These are phyloP conservation scores for Heliornis fulica DNA, from an alignment of 2,113 vertebrate species.

Conservation along the genomic window DNA sequence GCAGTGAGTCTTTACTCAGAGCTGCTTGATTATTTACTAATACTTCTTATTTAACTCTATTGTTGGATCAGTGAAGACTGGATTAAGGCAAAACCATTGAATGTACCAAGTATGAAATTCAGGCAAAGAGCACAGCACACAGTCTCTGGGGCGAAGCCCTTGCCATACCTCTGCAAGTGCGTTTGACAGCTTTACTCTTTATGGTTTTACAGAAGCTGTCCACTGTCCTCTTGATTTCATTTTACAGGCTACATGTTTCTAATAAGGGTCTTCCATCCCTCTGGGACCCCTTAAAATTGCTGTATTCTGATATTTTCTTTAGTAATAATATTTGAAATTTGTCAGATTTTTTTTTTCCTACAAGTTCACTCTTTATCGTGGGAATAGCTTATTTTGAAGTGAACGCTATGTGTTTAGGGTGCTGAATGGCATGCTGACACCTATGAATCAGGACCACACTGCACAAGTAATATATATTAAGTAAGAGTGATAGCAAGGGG, in stretches of 20 bases:
- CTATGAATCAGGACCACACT: not conserved
- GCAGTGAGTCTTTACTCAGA: accelerated
- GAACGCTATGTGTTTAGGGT: not conserved
- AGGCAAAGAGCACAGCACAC: not conserved
- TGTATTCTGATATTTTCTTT: not conserved
- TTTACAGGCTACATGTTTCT: not conserved
- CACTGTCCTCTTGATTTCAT: not conserved
- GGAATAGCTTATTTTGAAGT: not conserved
- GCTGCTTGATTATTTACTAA: not conserved
- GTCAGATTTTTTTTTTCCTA: not conserved
- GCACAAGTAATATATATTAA: not conserved
- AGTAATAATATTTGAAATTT: not conserved
- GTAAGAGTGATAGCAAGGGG: not conserved
- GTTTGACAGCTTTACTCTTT: not conserved
- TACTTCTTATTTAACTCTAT: not conserved
- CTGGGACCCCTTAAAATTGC: not conserved
- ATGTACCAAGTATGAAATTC: not conserved
- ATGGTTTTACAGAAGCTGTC: not conserved
- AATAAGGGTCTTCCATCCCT: not conserved
- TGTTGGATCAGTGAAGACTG: not conserved
- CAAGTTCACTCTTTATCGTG: not conserved
- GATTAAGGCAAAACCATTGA: not conserved
- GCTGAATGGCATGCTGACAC: not conserved
- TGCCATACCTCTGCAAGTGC: not conserved
- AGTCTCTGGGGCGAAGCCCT: not conserved